phyloP scores from a whole-genome alignment of 2,888 invertebrate species.

The Drosophila subquinaria region DNA sequence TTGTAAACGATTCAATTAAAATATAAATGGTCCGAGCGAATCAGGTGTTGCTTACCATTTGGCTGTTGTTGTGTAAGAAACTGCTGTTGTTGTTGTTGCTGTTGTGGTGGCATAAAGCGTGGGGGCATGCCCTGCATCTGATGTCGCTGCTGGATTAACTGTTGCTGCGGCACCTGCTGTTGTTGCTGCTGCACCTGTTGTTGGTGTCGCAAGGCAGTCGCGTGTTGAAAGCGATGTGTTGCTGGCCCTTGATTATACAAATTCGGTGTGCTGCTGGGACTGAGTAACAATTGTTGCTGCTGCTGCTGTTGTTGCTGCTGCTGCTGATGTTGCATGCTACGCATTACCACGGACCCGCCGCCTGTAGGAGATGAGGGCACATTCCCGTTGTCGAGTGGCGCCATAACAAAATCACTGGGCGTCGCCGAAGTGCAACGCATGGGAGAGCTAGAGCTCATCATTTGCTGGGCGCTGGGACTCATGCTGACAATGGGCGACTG shows the following conservation, averaged over 20 bases:
- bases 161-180: constrained; percentile 68
- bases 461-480: constrained; percentile 64
- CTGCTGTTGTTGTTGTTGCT: constrained; percentile 70
- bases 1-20: background rate
- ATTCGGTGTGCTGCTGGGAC: constrained; percentile 73
- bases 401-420: constrained; percentile 70
- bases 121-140: constrained; percentile 70
- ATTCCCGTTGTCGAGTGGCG: constrained; percentile 58
- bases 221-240: constrained; percentile 69
- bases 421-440: constrained; percentile 78
- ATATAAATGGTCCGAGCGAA: background rate
- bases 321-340: constrained; percentile 73
- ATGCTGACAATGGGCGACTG: constrained; percentile 72
- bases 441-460: constrained; percentile 76
- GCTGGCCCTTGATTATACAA: constrained; percentile 67
- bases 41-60: constrained; percentile 47
- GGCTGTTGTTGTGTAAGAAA: constrained; percentile 62
- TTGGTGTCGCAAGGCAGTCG: constrained; percentile 69
- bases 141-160: constrained; percentile 64
- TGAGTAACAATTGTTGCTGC: constrained; percentile 72
- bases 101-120: constrained; percentile 72
- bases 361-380: constrained; percentile 82
- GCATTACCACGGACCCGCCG: constrained; percentile 59
- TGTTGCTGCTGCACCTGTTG: constrained; percentile 45
- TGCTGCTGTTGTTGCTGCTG: constrained; percentile 74